phyloP scores from a whole-genome alignment of 2,888 invertebrate genomes.

The Drosophila diplacantha region DNA sequence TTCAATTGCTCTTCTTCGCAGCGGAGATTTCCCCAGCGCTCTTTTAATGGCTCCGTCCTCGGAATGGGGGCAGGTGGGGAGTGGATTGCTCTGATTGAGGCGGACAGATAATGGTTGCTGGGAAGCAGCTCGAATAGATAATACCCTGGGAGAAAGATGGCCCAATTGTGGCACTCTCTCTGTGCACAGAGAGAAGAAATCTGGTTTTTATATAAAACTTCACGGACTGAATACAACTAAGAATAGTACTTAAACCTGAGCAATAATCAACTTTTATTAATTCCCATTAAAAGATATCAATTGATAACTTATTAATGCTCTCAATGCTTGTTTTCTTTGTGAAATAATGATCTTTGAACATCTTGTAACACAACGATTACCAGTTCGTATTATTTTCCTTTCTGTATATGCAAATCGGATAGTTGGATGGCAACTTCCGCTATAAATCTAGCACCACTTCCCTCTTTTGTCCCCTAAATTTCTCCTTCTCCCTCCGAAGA shows the following conservation, averaged over 20 bases:
- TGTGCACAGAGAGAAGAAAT: background rate
- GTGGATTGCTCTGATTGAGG: conserved; percentile 52
- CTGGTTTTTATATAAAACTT: background rate
- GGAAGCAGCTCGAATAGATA: conserved; percentile 17
- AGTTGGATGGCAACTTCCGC: conserved; percentile 52
- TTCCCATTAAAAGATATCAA: background rate
- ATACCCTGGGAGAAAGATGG: conserved; percentile 17
- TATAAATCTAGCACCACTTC: conserved; percentile 45
- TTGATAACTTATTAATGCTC: background rate
- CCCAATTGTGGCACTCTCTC: conserved; percentile 4
- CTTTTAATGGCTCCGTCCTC: background rate
- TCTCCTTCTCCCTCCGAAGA: conserved; percentile 3
- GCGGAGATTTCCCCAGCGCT: conserved; percentile 17
- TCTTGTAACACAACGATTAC: background rate
- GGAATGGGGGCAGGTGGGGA: conserved; percentile 40
- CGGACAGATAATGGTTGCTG: conserved; percentile 55
- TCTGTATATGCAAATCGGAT: conserved; percentile 60
- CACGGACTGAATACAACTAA: background rate
- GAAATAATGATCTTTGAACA: background rate
- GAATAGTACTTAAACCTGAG: background rate
- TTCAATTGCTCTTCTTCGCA: conserved; percentile 57
- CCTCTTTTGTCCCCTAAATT: conserved; percentile 14
- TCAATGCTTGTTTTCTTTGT: background rate
- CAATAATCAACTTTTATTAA: background rate
- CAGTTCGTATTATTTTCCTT: conserved; percentile 2